Percentiles rank a stretch among this genome's conserved stretches.
Conservation (phyloP, 2,113 vertebrate genomes). For the Semnopithecus entellus region DNA sequence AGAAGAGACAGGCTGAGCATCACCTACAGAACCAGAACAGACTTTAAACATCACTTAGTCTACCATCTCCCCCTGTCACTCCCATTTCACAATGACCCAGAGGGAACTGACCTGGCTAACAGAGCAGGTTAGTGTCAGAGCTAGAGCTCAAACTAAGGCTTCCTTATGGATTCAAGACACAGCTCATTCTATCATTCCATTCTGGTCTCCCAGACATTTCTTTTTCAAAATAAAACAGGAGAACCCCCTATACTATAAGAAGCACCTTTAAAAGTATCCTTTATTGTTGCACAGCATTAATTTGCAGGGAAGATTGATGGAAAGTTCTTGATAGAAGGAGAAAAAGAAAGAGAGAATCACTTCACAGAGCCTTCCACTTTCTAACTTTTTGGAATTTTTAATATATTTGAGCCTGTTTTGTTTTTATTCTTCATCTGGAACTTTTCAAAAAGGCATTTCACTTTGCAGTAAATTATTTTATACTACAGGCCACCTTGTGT, state of each 20-base stretch:
- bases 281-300: background rate
- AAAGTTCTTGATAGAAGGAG: background rate
- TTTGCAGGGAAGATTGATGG: background rate
- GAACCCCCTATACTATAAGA: background rate
- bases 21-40: background rate
- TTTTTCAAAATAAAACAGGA: background rate
- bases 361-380: background rate
- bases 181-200: background rate
- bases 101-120: background rate
- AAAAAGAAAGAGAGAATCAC: background rate
- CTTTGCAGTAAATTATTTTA: constrained; percentile 14
- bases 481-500: constrained; percentile 1
- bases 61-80: background rate
- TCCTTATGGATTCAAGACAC: background rate
- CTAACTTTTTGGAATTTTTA: constrained; percentile 28
- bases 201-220: background rate
- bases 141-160: background rate
- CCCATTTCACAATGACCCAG: background rate
- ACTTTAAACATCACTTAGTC: background rate
- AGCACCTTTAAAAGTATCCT: background rate
- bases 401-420: background rate
- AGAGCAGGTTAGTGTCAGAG: background rate
- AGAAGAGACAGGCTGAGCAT: background rate
- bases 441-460: constrained; percentile 38
- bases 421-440: constrained; percentile 41